Evolutionary conservation across 2,797 vertebrate genomes (phyloP), one percentile per base, ranked within the genome.

Genomic region (Gymnopithys bicolor): DNA sequence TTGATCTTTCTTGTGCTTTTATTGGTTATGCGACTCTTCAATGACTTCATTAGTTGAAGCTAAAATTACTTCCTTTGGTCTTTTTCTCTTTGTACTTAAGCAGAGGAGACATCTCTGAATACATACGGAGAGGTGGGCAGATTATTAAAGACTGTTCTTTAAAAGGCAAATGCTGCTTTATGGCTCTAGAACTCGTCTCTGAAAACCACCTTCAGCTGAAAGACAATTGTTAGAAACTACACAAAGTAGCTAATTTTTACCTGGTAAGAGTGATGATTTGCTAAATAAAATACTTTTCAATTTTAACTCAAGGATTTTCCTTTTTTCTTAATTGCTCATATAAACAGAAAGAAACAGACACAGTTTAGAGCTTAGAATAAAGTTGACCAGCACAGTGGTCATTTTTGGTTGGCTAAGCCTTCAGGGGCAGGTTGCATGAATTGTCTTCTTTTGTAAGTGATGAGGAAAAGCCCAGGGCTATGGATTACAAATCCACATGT

Each of bases 51-150:
- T 46, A 70, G 7, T 23, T 60, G 13, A 62, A 73, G 32, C 21
- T 30, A 56, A 5, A 82, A 87, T 62, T 56, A 64, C 58, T 76
- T 79, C 23, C 13, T 45, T 51, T 66, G 19, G 13, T 39, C 24
- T 48, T 87, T 33, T 71, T 35, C 27, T 77, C 24, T 84, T 58
- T 5, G 1, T 51, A 28, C 17, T 7, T 39, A 80, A 77, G 41
- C 71, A 82, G 78, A 87, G 41, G 8, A 53, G 24, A 78, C 22
- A 56, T n/a, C 53, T 67, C 32, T 17, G 37, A 35, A 48, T 21
- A 56, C 0, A 0, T 45, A 35, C 18, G 28, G 41, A 71, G 15
- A 60, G 23, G 37, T 2, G 1, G 32, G 49, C 1, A 83, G 55
- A 19, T 27, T 74, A 58, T n/a, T 66, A 11, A 62, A 60, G 14